These are phyloP conservation scores for Nettapus auritus DNA, from an alignment of 2,113 vertebrate genomes.

Conservation along the genomic window DNA sequence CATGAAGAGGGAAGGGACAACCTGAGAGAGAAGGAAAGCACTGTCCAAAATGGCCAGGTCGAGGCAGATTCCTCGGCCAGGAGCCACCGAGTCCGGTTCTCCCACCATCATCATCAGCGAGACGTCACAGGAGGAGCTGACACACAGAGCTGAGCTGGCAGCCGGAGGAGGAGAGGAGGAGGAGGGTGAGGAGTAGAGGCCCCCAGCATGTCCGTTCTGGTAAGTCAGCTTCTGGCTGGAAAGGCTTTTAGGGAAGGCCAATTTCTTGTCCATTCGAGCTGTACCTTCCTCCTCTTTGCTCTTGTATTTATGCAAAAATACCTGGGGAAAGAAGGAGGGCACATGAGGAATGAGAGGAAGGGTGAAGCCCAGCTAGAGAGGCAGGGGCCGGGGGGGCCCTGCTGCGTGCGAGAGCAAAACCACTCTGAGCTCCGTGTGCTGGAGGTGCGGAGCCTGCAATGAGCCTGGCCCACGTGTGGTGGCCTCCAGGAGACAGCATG, in stretches of 20 bases:
- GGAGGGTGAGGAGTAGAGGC: neutral
- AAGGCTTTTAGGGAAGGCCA: slow-evolving; percentile 58
- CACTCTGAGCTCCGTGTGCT: neutral
- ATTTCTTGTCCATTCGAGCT: slow-evolving; percentile 50
- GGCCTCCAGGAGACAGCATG: neutral
- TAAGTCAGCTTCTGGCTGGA: slow-evolving; percentile 63
- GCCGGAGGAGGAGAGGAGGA: neutral
- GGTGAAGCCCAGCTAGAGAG: neutral
- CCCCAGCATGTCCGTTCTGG: slow-evolving; percentile 55
- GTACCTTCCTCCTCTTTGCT: slow-evolving; percentile 54
- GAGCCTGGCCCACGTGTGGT: neutral
- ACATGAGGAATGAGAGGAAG: neutral
- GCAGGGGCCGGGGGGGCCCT: neutral
- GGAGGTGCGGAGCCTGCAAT: neutral
- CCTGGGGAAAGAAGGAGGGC: slow-evolving; percentile 53
- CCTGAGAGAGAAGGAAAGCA: slow-evolving; percentile 88
- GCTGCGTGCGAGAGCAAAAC: neutral
- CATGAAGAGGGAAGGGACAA: slow-evolving; percentile 85
- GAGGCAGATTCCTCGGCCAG: slow-evolving; percentile 83
- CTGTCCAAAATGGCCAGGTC: slow-evolving; percentile 90
- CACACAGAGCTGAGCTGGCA: slow-evolving; percentile 57
- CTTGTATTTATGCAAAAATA: slow-evolving; percentile 81
- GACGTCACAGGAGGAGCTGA: slow-evolving; percentile 73
- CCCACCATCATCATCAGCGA: slow-evolving; percentile 63
- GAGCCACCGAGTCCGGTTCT: slow-evolving; percentile 34